Evolutionary conservation across 2,888 invertebrate species (phyloP).

Genomic region (Drosophila picticornis): DNA sequence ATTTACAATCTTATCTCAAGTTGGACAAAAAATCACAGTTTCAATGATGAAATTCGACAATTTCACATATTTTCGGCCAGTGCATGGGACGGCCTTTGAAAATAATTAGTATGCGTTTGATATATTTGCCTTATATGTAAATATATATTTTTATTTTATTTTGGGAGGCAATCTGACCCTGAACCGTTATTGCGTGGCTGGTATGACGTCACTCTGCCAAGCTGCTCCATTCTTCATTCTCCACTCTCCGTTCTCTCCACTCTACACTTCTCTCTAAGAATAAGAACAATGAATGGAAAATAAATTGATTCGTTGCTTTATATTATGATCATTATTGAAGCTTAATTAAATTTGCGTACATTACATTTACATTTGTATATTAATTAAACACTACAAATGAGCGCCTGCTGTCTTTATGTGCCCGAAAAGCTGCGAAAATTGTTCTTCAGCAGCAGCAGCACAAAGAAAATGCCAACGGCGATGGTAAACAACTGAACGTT

Average conservation of each 20-base stretch:
- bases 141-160: conserved; percentile 3
- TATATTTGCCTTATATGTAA: conserved; percentile 38
- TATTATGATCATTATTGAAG: conserved; percentile 56
- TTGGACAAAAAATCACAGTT: conserved; percentile 25
- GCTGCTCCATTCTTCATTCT: conserved; percentile 27
- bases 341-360: conserved; percentile 69
- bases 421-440: conserved; percentile 83
- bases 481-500: conserved; percentile 83
- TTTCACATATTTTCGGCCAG: conserved; percentile 1
- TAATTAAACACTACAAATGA: conserved; percentile 53
- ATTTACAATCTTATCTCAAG: conserved; percentile 37
- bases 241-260: conserved; percentile 1
- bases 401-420: conserved; percentile 57
- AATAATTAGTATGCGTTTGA: conserved; percentile 54
- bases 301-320: conserved; percentile 20
- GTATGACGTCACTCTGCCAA: conserved; percentile 64
- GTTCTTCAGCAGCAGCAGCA: conserved; percentile 82
- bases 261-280: conserved; percentile 38
- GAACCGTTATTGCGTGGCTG: conserved; percentile 32
- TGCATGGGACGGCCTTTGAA: conserved; percentile 50
- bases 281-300: conserved; percentile 39
- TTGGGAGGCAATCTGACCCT: conserved; percentile 31
- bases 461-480: conserved; percentile 83
- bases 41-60: conserved; percentile 32
- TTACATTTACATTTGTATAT: conserved; percentile 58